Percentiles rank a stretch among this genome's conserved stretches.
These are phyloP conservation scores for Argya squamiceps DNA, from an alignment of 2,797 vertebrate species.

Conservation along the genomic window DNA sequence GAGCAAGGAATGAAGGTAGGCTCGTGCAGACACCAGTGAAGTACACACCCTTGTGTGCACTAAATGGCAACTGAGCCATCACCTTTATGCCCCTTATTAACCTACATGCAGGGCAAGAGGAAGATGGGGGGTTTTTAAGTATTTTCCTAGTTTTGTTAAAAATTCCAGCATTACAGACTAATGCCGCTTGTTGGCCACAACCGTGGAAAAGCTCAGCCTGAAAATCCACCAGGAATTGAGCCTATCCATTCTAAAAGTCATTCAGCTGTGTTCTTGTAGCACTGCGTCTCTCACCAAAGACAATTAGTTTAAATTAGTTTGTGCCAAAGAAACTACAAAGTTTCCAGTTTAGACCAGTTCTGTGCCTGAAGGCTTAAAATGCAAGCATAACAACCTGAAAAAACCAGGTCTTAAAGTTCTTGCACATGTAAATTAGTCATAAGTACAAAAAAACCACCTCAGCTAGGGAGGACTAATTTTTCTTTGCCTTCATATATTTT, in stretches of 20 bases:
- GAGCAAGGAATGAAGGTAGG: background rate
- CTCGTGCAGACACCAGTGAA: background rate
- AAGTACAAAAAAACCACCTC: background rate
- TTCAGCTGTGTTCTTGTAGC: background rate
- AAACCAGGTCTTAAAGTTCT: background rate
- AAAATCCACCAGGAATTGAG: background rate
- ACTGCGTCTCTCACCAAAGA: background rate
- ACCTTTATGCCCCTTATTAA: background rate
- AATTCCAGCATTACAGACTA: background rate
- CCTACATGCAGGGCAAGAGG: background rate
- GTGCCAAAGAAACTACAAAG: background rate
- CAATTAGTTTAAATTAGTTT: background rate
- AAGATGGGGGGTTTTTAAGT: background rate
- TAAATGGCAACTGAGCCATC: background rate
- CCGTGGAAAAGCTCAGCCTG: background rate
- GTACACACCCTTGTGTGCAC: background rate
- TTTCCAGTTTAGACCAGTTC: background rate
- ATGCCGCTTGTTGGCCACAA: background rate
- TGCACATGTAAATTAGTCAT: background rate
- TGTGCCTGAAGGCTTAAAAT: background rate
- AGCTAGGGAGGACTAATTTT: constrained; percentile 14
- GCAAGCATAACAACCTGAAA: background rate
- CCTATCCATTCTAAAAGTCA: background rate
- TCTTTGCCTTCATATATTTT: background rate
- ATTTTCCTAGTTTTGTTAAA: background rate